phyloP scores from a whole-genome alignment of 2,113 vertebrate species.

The Neopipo cinnamomea region DNA sequence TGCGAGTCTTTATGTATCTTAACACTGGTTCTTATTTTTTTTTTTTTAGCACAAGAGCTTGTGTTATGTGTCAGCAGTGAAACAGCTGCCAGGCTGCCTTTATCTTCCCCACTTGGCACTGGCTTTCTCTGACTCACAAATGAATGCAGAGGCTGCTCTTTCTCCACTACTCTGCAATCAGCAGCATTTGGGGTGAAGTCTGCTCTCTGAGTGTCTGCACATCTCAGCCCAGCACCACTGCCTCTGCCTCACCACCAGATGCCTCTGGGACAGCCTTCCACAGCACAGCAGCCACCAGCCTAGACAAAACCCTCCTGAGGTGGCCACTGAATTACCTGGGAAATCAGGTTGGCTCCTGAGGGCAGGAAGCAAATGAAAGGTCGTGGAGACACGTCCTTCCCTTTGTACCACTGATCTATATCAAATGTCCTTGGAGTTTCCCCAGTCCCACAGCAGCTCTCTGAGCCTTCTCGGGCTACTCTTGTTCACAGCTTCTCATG shows the following conservation, averaged over 20 bases:
- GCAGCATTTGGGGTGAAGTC: not conserved
- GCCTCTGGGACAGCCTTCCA: not conserved
- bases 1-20: not conserved
- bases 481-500: not conserved
- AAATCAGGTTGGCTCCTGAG: not conserved
- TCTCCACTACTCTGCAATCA: not conserved
- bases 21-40: not conserved
- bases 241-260: no score
- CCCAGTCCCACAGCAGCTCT: not conserved
- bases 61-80: not conserved
- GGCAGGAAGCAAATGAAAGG: not conserved
- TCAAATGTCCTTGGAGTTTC: not conserved
- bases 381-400: not conserved
- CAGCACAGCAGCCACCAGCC: not conserved
- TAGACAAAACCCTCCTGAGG: not conserved
- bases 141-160: not conserved
- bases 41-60: not conserved
- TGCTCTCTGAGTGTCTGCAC: not conserved
- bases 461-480: not conserved
- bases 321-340: not conserved
- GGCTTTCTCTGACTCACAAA: not conserved
- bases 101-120: not conserved
- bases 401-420: not conserved
- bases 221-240: not conserved
- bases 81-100: not conserved